Conservation (phyloP, 1,140 invertebrate species). For the Pristionchus pacificus region DNA sequence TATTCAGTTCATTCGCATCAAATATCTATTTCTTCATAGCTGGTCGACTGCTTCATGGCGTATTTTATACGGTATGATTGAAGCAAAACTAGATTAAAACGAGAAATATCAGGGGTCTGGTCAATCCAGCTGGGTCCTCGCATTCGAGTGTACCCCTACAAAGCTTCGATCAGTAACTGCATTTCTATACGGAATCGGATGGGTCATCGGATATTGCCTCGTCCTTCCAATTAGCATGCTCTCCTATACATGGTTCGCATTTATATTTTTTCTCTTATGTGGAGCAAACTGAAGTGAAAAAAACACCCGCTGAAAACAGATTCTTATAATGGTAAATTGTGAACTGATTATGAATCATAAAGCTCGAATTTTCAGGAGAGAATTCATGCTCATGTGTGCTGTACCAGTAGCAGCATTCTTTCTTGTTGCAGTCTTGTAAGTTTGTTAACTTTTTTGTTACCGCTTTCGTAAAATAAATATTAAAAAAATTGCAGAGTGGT, state of each 20-base stretch:
- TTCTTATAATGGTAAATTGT: too few relatives aligned
- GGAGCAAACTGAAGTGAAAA: conserved; percentile 9
- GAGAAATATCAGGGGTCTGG: not conserved
- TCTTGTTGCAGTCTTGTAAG: conserved; percentile 38
- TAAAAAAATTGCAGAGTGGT: too few relatives aligned
- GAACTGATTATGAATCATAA: too few relatives aligned
- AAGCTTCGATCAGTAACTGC: conserved; percentile 42
- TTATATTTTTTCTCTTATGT: not conserved
- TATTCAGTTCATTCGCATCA: not conserved
- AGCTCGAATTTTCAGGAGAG: conserved; percentile 26
- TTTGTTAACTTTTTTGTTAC: not conserved
- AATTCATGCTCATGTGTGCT: conserved; percentile 30
- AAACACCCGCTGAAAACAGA: too few relatives aligned
- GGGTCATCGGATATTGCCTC: conserved; percentile 45
- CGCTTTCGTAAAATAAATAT: too few relatives aligned
- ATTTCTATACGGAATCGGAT: conserved; percentile 43
- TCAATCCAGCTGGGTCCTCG: not conserved
- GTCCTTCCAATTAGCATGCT: conserved; percentile 28
- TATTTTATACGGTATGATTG: not conserved
- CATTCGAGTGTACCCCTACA: conserved; percentile 26
- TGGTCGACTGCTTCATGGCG: not conserved
- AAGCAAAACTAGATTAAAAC: not conserved
- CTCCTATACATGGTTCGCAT: conserved; percentile 17
- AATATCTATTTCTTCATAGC: not conserved
- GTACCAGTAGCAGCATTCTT: conserved; percentile 33